Evolutionary conservation across 2,888 invertebrate genomes (phyloP).

Genomic region (Pecten maximus): DNA sequence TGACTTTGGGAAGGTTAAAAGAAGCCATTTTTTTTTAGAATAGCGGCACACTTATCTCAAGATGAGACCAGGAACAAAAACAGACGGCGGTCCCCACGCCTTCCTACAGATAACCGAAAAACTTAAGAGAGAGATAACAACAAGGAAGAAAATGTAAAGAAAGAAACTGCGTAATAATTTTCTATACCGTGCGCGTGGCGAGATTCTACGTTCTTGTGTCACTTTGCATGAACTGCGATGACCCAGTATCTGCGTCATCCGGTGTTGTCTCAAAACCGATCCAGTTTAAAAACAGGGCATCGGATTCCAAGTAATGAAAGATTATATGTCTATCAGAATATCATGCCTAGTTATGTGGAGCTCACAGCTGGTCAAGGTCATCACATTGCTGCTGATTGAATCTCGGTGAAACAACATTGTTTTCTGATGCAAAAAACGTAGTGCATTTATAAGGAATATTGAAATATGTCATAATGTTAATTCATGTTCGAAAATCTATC

Average conservation of each 20-base stretch:
- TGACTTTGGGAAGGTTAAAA: too few relatives aligned
- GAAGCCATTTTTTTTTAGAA: too few relatives aligned
- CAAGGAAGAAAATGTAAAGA: background rate
- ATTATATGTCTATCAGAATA: background rate
- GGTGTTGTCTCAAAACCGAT: background rate
- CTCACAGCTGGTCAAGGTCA: background rate
- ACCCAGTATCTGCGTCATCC: background rate
- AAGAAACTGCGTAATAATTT: background rate
- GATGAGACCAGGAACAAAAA: background rate
- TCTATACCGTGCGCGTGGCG: background rate
- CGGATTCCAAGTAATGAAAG: background rate
- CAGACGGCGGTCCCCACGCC: background rate
- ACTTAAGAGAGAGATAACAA: background rate
- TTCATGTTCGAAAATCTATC: too few relatives aligned
- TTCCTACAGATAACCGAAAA: background rate
- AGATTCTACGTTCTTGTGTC: background rate
- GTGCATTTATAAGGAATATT: too few relatives aligned
- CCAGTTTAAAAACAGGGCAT: background rate
- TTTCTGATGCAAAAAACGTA: too few relatives aligned
- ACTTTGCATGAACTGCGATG: background rate
- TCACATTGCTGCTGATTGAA: background rate
- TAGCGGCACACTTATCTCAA: too few relatives aligned
- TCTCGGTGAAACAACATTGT: background rate
- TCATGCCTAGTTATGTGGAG: background rate
- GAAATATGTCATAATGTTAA: too few relatives aligned